These are phyloP conservation scores for Odontamblyopus lacepedii DNA, from an alignment of 2,797 vertebrate genomes.

Conservation along the genomic window DNA sequence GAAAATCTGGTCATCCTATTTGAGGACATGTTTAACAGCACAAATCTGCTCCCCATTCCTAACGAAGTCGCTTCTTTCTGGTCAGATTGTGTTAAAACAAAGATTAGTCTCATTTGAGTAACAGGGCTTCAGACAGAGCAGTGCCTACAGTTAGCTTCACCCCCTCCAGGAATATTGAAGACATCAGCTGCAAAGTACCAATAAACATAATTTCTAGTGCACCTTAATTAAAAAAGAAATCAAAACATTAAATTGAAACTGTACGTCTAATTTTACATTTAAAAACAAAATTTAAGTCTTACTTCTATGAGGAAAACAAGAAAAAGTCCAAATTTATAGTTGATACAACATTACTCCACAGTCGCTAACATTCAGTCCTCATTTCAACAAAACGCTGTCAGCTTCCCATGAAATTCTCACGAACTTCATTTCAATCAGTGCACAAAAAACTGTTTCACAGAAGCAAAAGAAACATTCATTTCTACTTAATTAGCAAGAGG, in stretches of 20 bases:
- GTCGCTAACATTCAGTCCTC: constrained; percentile 87
- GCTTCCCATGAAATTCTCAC: constrained; percentile 76
- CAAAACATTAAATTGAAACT: constrained; percentile 38
- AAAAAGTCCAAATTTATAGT: constrained; percentile 87
- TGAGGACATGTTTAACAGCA: too few species aligned
- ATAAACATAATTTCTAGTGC: constrained; percentile 65
- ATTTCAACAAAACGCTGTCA: constrained; percentile 79
- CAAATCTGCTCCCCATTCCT: too few species aligned
- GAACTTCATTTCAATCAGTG: constrained; percentile 76
- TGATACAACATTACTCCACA: constrained; percentile 97
- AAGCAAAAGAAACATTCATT: constrained; percentile 71
- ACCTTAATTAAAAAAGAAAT: constrained; percentile 59
- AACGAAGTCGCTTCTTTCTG: too few species aligned
- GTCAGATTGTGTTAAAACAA: too few species aligned
- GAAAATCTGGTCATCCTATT: too few species aligned
- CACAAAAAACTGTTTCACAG: constrained; percentile 78
- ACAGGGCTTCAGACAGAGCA: too few species aligned
- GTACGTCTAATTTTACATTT: constrained; percentile 84
- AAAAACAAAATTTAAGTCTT: constrained; percentile 76
- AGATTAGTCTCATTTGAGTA: too few species aligned
- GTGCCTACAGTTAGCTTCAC: too few species aligned
- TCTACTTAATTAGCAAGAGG: constrained; percentile 73
- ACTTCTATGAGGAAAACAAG: constrained; percentile 70
- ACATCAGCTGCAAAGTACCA: constrained; percentile 1
- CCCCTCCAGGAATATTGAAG: too few species aligned